A percentile compares a stretch with the other conserved stretches of the same genome.
phyloP scores from a whole-genome alignment of 2,888 invertebrate genomes.

The Netelia inedita region DNA sequence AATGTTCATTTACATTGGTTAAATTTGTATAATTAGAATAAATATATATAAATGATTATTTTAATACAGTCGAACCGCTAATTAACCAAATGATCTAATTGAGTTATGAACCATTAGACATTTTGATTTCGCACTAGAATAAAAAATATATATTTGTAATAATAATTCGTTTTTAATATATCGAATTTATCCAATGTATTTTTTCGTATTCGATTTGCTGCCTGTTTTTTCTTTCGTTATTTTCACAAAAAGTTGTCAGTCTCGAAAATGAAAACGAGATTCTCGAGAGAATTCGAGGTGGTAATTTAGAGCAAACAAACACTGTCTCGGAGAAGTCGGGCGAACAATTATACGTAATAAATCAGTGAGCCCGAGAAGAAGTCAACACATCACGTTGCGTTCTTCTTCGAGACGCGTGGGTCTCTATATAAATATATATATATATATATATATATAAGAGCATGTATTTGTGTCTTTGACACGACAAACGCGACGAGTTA shows the following conservation, averaged over 20 bases:
- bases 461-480: neutral
- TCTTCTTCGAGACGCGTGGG: conserved; percentile 3
- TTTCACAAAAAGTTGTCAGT: neutral
- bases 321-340: conserved; percentile 70
- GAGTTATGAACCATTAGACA: too few species aligned
- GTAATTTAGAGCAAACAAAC: conserved; percentile 73
- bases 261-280: conserved; percentile 44
- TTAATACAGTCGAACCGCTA: too few species aligned
- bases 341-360: conserved; percentile 70
- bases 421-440: neutral
- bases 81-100: too few species aligned
- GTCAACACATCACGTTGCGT: conserved; percentile 39
- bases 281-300: conserved; percentile 53
- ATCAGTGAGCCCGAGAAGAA: conserved; percentile 63
- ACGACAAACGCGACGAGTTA: conserved; percentile 34
- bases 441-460: neutral
- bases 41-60: too few species aligned
- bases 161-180: neutral
- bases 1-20: too few species aligned
- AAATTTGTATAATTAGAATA: too few species aligned
- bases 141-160: neutral
- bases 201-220: neutral
- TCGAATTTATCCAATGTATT: neutral
- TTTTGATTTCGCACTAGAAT: too few species aligned
- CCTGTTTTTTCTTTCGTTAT: neutral